Evolutionary conservation across 2,888 invertebrate genomes (phyloP).

Genomic region (Lasioglossum vierecki): DNA sequence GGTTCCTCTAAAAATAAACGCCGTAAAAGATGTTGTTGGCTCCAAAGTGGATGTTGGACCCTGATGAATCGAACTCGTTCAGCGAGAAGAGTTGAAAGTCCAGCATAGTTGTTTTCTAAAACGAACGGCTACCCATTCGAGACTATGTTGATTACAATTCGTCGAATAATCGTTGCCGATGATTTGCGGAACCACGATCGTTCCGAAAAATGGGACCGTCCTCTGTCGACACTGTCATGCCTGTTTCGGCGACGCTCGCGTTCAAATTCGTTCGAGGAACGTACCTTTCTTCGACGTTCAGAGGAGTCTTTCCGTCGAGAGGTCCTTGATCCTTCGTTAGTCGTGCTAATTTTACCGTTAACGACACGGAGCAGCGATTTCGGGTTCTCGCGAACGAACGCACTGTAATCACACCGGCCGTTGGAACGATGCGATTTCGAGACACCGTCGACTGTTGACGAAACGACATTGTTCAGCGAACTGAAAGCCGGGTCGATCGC

Average conservation of each 20-base stretch:
- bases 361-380: not conserved
- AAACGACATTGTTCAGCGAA: slow-evolving; percentile 76
- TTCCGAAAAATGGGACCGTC: not conserved
- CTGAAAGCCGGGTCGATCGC: slow-evolving; percentile 72
- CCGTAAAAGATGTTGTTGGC: not conserved
- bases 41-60: not conserved
- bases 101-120: not conserved
- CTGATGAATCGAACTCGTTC: not conserved
- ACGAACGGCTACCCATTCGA: not conserved
- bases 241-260: not conserved
- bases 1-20: slow-evolving; percentile 7
- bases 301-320: not conserved
- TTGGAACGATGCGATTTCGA: not conserved
- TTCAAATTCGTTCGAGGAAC: not conserved
- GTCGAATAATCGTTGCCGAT: not conserved
- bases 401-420: not conserved
- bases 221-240: not conserved
- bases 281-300: not conserved
- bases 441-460: slow-evolving; percentile 58
- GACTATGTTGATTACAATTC: not conserved
- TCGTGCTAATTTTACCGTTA: not conserved
- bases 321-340: not conserved
- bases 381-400: not conserved
- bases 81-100: slow-evolving; percentile 6
- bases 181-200: not conserved